These are phyloP conservation scores for Erpetoichthys calabaricus DNA, from an alignment of 2,797 vertebrate species.

Conservation along the genomic window DNA sequence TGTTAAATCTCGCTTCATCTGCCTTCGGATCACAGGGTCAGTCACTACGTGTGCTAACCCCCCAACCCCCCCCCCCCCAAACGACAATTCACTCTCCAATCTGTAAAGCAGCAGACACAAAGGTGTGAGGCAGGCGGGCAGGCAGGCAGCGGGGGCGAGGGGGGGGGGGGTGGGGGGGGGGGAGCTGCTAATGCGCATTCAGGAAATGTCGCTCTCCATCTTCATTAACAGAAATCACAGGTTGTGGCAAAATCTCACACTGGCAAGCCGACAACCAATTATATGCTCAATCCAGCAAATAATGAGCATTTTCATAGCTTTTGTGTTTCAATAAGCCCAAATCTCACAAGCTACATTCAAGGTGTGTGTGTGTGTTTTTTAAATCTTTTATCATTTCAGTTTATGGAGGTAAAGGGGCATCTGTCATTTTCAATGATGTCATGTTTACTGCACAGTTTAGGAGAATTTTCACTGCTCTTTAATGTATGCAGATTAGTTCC, in stretches of 20 bases:
- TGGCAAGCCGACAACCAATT: not conserved
- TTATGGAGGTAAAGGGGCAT: too few species aligned
- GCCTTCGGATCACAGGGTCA: not conserved
- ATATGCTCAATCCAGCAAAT: not conserved
- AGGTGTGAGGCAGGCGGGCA: not conserved
- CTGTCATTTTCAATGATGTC: too few species aligned
- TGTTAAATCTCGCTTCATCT: conserved; percentile 7
- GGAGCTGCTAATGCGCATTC: not conserved
- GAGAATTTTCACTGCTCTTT: too few species aligned
- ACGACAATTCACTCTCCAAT: not conserved
- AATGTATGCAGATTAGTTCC: too few species aligned
- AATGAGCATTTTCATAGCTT: not conserved
- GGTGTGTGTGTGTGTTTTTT: too few species aligned
- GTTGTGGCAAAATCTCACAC: not conserved
- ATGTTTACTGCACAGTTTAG: too few species aligned
- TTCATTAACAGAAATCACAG: conserved; percentile 2
- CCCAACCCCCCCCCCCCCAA: not conserved
- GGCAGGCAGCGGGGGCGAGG: too few species aligned
- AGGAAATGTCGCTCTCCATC: not conserved
- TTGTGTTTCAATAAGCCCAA: not conserved
- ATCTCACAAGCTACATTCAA: not conserved
- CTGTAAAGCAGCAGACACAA: not conserved
- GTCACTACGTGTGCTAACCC: not conserved
- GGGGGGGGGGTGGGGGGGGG: too few species aligned
- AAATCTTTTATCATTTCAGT: too few species aligned